These are phyloP conservation scores for Monarcha castaneiventris DNA, from an alignment of 2,113 vertebrate genomes.

Conservation along the genomic window DNA sequence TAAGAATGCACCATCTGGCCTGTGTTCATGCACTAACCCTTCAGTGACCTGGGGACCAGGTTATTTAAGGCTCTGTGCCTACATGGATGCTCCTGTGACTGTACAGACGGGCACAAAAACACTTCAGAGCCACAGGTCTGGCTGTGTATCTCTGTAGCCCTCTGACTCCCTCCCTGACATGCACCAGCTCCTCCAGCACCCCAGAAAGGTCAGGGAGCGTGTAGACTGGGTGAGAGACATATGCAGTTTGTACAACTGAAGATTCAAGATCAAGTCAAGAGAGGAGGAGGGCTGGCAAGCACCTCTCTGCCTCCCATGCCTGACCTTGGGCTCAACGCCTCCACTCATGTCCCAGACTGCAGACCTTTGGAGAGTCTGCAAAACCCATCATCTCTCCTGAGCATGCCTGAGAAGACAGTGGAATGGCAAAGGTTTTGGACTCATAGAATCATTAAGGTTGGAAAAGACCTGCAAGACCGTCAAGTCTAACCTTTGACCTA, in stretches of 20 bases:
- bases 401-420: neutral
- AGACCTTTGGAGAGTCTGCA: neutral
- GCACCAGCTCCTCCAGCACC: neutral
- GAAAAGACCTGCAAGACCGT: neutral
- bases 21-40: neutral
- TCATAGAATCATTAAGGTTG: neutral
- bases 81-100: neutral
- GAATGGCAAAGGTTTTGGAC: neutral
- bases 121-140: neutral
- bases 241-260: neutral
- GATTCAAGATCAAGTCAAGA: neutral
- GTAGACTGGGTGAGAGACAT: neutral
- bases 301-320: neutral
- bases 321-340: neutral
- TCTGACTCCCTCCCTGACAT: neutral
- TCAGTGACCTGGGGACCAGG: neutral
- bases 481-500: neutral
- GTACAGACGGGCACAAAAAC: neutral
- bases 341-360: neutral
- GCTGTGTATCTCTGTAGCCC: neutral
- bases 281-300: neutral
- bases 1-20: neutral
- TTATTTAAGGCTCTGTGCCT: neutral
- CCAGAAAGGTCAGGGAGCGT: fast-evolving
- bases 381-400: neutral